phyloP scores from a whole-genome alignment of 2,113 vertebrate species.

The Paralichthys olivaceus region DNA sequence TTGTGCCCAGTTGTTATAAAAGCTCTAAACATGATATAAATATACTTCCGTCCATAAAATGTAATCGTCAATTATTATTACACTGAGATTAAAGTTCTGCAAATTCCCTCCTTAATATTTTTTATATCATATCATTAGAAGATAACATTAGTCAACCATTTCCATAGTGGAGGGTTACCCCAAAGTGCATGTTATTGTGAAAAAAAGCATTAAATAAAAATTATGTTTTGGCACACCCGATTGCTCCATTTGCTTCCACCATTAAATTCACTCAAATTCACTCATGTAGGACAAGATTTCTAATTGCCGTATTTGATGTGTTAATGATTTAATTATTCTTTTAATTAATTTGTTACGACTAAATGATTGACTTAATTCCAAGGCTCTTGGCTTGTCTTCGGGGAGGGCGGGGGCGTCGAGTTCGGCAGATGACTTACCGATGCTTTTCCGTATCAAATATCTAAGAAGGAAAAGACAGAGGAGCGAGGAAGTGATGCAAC shows the following conservation, averaged over 20 bases:
- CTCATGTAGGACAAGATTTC: conserved; percentile 84
- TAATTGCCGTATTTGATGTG: conserved; percentile 84
- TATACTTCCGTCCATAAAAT: conserved; percentile 24
- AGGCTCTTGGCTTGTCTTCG: conserved; percentile 77
- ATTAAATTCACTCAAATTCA: conserved; percentile 83
- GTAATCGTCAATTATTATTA: conserved; percentile 8
- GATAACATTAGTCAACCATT: conserved; percentile 46
- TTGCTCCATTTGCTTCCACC: conserved; percentile 76
- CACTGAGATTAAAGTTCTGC: conserved; percentile 10
- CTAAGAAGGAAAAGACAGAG: not conserved
- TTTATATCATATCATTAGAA: conserved; percentile 26
- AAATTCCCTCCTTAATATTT: conserved; percentile 37
- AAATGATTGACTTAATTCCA: conserved; percentile 85
- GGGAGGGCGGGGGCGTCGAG: conserved; percentile 46
- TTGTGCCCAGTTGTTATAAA: conserved; percentile 34
- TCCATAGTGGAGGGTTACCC: conserved; percentile 50
- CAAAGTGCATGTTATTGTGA: conserved; percentile 65
- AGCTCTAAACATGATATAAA: conserved; percentile 38
- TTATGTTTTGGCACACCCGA: conserved; percentile 77
- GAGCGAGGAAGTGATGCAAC: not conserved
- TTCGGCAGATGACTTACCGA: conserved; percentile 61
- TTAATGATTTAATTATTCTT: conserved; percentile 88
- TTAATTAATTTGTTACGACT: conserved; percentile 86
- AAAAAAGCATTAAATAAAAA: conserved; percentile 77
- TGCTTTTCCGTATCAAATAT: conserved; percentile 58